phyloP scores from a whole-genome alignment of 2,888 invertebrate genomes.

The Blastobasis adustella region DNA sequence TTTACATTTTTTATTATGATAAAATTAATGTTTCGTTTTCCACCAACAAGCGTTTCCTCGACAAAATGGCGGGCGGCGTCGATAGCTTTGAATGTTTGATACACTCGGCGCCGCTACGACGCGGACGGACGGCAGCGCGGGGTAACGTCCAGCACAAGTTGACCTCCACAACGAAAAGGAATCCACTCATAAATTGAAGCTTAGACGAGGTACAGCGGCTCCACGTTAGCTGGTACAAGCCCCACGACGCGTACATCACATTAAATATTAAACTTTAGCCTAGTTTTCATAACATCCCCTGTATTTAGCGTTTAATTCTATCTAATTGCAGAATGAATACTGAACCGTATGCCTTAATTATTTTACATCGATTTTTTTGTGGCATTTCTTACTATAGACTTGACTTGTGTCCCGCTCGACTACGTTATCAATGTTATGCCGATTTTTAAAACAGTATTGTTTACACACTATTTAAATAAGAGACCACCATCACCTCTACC shows the following conservation, averaged over 20 bases:
- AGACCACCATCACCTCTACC: too few relatives aligned
- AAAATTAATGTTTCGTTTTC: slow-evolving; percentile 35
- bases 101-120: slow-evolving; percentile 22
- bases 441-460: too few relatives aligned
- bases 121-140: slow-evolving; percentile 15
- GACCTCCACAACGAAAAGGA: slow-evolving; percentile 13
- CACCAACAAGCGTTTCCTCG: slow-evolving; percentile 29
- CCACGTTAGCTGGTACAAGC: slow-evolving; percentile 12
- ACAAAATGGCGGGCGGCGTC: slow-evolving; percentile 35
- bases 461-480: too few relatives aligned
- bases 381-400: too few relatives aligned
- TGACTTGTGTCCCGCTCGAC: too few relatives aligned
- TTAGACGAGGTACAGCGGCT: slow-evolving; percentile 11
- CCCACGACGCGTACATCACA: slow-evolving; percentile 21
- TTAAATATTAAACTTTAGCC: slow-evolving; percentile 31
- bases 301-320: slow-evolving; percentile 20
- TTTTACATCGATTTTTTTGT: too few relatives aligned
- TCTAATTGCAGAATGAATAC: slow-evolving; percentile 21
- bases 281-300: slow-evolving; percentile 28
- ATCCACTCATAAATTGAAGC: not conserved
- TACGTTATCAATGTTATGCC: too few relatives aligned
- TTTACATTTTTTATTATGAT: slow-evolving; percentile 23
- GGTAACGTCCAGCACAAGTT: slow-evolving; percentile 16
- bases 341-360: too few relatives aligned
- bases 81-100: slow-evolving; percentile 42